Percentiles rank a stretch among this genome's conserved stretches.
Evolutionary conservation across 2,113 vertebrate genomes (phyloP).

Genomic region (Vimba vimba): DNA sequence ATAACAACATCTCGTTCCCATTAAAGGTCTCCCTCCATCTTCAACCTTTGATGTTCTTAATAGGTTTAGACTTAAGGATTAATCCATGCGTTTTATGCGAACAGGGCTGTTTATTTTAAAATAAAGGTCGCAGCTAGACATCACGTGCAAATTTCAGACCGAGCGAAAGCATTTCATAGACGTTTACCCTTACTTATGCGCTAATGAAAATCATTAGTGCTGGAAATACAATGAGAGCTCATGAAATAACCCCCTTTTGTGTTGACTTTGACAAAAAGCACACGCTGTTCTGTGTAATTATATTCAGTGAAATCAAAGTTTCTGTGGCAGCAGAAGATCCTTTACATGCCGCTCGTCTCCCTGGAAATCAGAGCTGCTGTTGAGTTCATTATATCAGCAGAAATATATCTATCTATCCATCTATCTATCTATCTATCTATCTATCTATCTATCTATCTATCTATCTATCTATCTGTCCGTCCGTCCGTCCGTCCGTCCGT

Average conservation of each 20-base stretch:
- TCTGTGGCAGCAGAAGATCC: conserved; percentile 53
- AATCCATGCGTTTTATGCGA: neutral
- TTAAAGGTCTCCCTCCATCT: conserved; percentile 25
- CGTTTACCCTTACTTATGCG: conserved; percentile 19
- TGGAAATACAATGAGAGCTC: conserved; percentile 29
- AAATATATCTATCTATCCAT: neutral
- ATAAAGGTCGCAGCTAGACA: neutral
- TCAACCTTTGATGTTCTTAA: conserved; percentile 52
- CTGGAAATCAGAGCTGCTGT: conserved; percentile 39
- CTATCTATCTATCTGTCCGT: too few relatives aligned
- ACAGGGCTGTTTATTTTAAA: conserved; percentile 5
- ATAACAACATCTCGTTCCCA: conserved; percentile 53
- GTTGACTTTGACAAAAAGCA: conserved; percentile 50
- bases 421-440: neutral
- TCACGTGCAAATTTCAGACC: neutral
- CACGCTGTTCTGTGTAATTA: conserved; percentile 54
- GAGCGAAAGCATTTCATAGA: neutral
- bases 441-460: neutral
- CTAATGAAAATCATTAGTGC: conserved; percentile 43
- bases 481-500: neutral
- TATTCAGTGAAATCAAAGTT: conserved; percentile 59
- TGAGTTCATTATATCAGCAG: conserved; percentile 57
- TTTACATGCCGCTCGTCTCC: conserved; percentile 43
- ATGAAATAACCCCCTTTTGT: conserved; percentile 48
- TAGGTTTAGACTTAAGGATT: conserved; percentile 51